phyloP scores from a whole-genome alignment of 2,113 vertebrate species.

The Sinosuthora webbiana region DNA sequence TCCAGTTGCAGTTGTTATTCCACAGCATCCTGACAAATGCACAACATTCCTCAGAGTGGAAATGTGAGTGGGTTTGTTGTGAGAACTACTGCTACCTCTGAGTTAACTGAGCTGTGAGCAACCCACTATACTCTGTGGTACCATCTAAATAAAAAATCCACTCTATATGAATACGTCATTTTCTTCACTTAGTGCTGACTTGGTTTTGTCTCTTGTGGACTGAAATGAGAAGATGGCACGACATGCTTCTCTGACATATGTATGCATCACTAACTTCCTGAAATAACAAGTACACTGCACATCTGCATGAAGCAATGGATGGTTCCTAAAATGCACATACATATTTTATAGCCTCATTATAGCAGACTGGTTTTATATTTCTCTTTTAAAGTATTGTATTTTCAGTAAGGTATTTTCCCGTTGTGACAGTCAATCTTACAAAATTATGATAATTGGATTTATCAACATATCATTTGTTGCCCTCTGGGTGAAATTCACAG shows the following conservation, averaged over 20 bases:
- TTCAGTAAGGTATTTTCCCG: conserved; percentile 35
- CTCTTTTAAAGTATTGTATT: conserved; percentile 10
- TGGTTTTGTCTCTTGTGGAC: conserved; percentile 13
- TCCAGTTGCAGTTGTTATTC: not conserved
- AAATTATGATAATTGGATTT: conserved; percentile 51
- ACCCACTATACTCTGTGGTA: not conserved
- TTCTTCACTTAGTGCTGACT: not conserved
- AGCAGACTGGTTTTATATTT: conserved; percentile 25
- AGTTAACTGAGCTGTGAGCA: not conserved
- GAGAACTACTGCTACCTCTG: not conserved
- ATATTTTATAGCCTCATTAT: conserved; percentile 57
- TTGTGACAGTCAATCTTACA: conserved; percentile 37
- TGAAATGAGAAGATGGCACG: conserved; percentile 45
- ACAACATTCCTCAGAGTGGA: not conserved
- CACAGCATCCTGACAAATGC: not conserved
- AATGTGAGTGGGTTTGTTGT: not conserved
- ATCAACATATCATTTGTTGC: conserved; percentile 32
- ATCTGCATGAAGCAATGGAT: not conserved
- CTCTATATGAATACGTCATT: not conserved
- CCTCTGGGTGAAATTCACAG: conserved; percentile 32
- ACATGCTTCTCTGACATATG: conserved; percentile 9
- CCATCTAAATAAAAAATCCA: not conserved
- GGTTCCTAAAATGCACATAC: conserved; percentile 39
- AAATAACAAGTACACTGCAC: conserved; percentile 1
- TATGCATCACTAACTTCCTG: conserved; percentile 46